Percentiles rank a stretch among this genome's conserved stretches.
Evolutionary conservation across 2,888 invertebrate genomes (phyloP).

Genomic region (Neria commutata): DNA sequence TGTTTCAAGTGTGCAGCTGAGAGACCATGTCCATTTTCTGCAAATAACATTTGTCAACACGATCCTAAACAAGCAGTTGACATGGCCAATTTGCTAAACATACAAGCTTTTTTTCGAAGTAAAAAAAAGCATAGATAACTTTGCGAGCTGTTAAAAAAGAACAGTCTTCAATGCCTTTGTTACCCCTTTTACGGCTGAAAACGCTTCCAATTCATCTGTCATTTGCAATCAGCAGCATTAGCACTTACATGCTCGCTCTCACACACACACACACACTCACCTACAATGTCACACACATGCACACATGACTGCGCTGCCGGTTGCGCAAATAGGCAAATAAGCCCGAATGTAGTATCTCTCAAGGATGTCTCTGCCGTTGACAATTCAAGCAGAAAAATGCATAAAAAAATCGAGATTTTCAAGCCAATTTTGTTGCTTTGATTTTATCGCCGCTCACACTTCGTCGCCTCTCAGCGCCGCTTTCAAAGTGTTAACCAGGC

Average conservation of each 20-base stretch:
- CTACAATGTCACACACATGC: constrained; percentile 1
- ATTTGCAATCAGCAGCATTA: constrained; percentile 46
- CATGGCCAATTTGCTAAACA: constrained; percentile 48
- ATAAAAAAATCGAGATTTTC: constrained; percentile 27
- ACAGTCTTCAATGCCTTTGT: not conserved
- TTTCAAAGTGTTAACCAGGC: too few relatives aligned
- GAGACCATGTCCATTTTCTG: not conserved
- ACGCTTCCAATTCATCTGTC: constrained; percentile 37
- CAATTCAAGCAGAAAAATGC: constrained; percentile 51
- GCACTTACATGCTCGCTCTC: too few relatives aligned
- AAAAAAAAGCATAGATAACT: not conserved
- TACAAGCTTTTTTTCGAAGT: constrained; percentile 21
- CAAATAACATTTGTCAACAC: not conserved
- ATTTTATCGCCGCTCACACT: constrained; percentile 11
- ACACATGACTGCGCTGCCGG: not conserved
- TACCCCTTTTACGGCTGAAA: constrained; percentile 34
- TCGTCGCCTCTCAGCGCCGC: too few relatives aligned
- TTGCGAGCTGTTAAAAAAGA: not conserved
- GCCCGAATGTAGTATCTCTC: constrained; percentile 23
- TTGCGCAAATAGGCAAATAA: constrained; percentile 34
- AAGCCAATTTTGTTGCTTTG: constrained; percentile 45
- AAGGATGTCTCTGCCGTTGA: constrained; percentile 40
- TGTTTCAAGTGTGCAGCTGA: too few relatives aligned
- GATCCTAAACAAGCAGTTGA: constrained; percentile 27
- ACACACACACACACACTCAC: constrained; percentile 7